These are phyloP conservation scores for Tachycineta bicolor DNA, from an alignment of 2,113 vertebrate species.

Conservation along the genomic window DNA sequence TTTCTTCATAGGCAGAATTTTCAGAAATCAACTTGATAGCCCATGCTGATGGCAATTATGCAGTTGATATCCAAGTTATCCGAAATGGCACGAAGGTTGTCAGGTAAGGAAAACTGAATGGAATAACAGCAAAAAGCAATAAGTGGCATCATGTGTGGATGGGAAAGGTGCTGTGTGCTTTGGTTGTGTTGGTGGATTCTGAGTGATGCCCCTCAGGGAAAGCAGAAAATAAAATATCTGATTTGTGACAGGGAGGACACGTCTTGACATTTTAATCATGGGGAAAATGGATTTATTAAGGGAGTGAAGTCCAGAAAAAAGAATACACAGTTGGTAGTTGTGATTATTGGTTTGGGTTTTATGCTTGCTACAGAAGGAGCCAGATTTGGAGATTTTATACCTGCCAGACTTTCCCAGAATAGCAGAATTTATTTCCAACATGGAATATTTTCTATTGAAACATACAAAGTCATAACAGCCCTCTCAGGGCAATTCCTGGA, in stretches of 20 bases:
- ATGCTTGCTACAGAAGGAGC: neutral
- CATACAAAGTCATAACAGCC: neutral
- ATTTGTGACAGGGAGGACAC: neutral
- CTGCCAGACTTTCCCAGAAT: neutral
- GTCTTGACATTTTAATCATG: rapidly evolving
- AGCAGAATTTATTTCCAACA: neutral
- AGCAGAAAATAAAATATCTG: neutral
- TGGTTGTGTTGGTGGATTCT: neutral
- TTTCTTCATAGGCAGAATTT: constrained; percentile 88
- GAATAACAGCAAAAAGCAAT: neutral
- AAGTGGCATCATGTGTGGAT: neutral
- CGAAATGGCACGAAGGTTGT: constrained; percentile 89
- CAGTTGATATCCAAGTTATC: constrained; percentile 90
- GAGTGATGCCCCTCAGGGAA: neutral
- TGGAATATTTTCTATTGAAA: neutral
- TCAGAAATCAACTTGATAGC: constrained; percentile 94
- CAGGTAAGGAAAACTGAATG: constrained; percentile 75
- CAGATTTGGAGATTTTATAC: neutral
- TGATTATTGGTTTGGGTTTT: neutral
- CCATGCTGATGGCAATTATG: constrained; percentile 90
- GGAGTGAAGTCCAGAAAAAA: neutral
- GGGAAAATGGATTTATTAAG: neutral
- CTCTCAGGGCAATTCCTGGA: neutral
- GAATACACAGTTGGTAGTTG: neutral
- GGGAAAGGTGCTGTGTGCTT: neutral